Conservation (phyloP, 1,140 invertebrate genomes). For the Lepidurus arcticus region DNA sequence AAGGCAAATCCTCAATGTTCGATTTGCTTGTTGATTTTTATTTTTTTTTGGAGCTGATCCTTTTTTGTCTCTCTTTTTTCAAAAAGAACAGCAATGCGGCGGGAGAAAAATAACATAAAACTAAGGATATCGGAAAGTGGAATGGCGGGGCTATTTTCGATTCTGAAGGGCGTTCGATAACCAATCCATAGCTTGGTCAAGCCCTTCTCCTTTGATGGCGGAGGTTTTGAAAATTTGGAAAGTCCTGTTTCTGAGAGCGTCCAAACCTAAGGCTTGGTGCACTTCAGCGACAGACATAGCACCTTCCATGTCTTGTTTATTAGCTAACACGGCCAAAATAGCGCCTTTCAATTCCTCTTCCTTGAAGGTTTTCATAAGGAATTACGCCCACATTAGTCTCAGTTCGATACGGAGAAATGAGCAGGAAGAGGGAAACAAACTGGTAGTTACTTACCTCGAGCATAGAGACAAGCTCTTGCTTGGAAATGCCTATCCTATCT, state of each 20-base stretch:
- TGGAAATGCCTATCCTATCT: constrained; percentile 97
- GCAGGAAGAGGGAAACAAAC: neutral
- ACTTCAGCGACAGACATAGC: constrained; percentile 94
- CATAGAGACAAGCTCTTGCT: constrained; percentile 97
- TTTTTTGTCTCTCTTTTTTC: neutral
- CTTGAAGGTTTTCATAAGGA: constrained; percentile 46
- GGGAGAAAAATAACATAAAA: neutral
- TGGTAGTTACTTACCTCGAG: constrained; percentile 60
- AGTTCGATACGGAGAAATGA: neutral
- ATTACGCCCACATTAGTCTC: neutral
- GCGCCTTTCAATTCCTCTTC: constrained; percentile 96
- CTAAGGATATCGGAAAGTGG: neutral
- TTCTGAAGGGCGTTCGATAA: constrained; percentile 80
- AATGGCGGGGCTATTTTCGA: constrained; percentile 58
- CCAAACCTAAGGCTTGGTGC: constrained; percentile 89
- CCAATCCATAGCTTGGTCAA: constrained; percentile 99
- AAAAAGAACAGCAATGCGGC: neutral
- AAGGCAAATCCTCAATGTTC: neutral
- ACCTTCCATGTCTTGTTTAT: constrained; percentile 98
- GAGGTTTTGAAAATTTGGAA: constrained; percentile 99
- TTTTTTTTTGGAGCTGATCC: neutral
- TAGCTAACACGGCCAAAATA: constrained; percentile 93
- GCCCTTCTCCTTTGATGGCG: constrained; percentile 94
- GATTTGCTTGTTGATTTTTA: neutral
- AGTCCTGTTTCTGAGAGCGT: constrained; percentile 90